phyloP scores from a whole-genome alignment of 2,797 vertebrate species.

The Rhabdomys pumilio region DNA sequence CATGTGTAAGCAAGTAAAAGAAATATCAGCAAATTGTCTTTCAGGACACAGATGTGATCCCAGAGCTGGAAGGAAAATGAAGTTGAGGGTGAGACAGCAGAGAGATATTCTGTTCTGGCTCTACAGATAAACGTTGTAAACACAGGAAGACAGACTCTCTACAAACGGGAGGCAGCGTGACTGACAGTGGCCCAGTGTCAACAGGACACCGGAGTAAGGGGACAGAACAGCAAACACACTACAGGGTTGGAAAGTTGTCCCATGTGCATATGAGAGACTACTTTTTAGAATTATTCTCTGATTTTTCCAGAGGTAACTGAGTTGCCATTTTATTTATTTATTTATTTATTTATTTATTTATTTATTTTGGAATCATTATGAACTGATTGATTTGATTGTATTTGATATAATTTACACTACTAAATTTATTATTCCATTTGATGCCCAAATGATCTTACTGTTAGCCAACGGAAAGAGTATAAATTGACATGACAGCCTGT shows the following conservation, averaged over 20 bases:
- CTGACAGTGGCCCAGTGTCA: not conserved
- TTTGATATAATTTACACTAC: not conserved
- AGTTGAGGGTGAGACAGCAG: not conserved
- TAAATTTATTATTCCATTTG: slow-evolving; percentile 9
- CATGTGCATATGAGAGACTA: not conserved
- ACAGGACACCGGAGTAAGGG: not conserved
- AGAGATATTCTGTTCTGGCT: not conserved
- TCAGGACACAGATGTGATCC: slow-evolving; percentile 29
- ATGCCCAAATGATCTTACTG: not conserved
- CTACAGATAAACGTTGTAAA: not conserved
- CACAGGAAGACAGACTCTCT: not conserved
- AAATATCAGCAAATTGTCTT: not conserved
- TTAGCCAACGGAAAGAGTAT: not conserved
- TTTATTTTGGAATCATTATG: not conserved
- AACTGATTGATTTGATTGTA: not conserved
- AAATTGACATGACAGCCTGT: not conserved
- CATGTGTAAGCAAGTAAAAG: not conserved
- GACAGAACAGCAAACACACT: not conserved
- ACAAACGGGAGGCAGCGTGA: not conserved
- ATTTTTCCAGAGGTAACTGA: not conserved
- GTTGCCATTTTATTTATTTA: not conserved
- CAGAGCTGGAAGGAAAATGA: slow-evolving; percentile 40
- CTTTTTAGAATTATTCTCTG: not conserved
- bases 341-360: slow-evolving; percentile 66
- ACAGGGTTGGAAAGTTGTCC: not conserved